phyloP scores from a whole-genome alignment of 2,888 invertebrate species.

The Pandemis corylana region DNA sequence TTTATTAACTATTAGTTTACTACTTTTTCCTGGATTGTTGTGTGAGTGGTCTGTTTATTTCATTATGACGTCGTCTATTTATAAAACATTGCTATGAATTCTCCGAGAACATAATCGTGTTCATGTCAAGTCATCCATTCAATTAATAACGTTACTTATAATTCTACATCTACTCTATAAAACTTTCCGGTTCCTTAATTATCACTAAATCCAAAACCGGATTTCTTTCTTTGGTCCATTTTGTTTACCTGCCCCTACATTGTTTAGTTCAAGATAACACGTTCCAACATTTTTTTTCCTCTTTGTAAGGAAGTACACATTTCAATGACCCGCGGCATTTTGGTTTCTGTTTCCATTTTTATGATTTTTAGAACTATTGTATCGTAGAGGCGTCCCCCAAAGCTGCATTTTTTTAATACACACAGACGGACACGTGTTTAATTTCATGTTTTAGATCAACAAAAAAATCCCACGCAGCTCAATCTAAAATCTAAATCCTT shows the following conservation, averaged over 20 bases:
- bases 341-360: background rate
- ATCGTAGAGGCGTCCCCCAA: no score
- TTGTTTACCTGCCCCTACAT: constrained; percentile 24
- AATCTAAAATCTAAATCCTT: background rate
- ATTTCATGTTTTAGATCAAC: background rate
- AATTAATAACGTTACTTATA: background rate
- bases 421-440: background rate
- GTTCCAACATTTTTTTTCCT: constrained; percentile 1
- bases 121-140: no score
- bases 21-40: no score
- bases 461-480: background rate
- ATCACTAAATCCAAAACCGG: constrained; percentile 17
- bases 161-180: background rate
- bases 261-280: constrained; percentile 18
- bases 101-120: no score
- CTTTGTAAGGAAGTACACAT: background rate
- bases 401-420: no score
- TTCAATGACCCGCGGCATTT: background rate
- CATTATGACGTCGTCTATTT: no score
- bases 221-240: background rate
- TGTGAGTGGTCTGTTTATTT: no score
- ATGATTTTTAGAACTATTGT: background rate
- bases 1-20: no score
- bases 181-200: constrained; percentile 27
- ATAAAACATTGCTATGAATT: no score